A percentile compares a stretch with the other conserved stretches of the same genome.
phyloP scores from a whole-genome alignment of 2,888 invertebrate genomes.

The Euzetes globulus region DNA sequence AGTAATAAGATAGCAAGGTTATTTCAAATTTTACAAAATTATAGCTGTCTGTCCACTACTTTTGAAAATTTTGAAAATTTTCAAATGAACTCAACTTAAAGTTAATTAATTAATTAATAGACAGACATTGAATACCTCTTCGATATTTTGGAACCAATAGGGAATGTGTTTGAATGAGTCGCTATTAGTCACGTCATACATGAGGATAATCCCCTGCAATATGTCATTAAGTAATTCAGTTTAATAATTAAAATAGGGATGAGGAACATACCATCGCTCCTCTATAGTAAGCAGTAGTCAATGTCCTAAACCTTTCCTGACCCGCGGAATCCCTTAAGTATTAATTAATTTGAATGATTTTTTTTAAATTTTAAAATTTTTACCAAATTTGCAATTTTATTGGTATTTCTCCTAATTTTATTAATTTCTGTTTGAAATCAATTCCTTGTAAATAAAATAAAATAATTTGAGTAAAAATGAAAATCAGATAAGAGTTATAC shows the following conservation, averaged over 20 bases:
- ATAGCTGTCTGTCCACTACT: too few species aligned
- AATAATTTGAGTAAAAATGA: not conserved
- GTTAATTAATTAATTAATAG: not conserved
- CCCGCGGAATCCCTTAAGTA: slow-evolving; percentile 74
- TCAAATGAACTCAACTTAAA: too few species aligned
- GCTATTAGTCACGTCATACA: slow-evolving; percentile 82
- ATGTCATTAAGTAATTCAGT: slow-evolving; percentile 9
- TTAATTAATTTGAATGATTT: not conserved
- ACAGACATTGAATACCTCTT: slow-evolving; percentile 59
- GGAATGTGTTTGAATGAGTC: slow-evolving; percentile 83
- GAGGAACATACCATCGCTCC: slow-evolving; percentile 59
- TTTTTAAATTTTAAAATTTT: slow-evolving; percentile 43
- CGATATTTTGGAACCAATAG: slow-evolving; percentile 82
- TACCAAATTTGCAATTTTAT: slow-evolving; percentile 68
- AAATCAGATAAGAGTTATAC: slow-evolving; percentile 49
- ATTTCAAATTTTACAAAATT: too few species aligned
- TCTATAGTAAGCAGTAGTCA: slow-evolving; percentile 79
- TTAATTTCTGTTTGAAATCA: slow-evolving; percentile 82
- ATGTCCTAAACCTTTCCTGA: slow-evolving; percentile 64
- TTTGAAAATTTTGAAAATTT: too few species aligned
- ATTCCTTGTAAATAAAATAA: slow-evolving; percentile 57
- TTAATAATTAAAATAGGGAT: not conserved
- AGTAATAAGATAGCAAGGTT: too few species aligned
- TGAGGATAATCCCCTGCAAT: slow-evolving; percentile 67
- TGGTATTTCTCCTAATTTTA: slow-evolving; percentile 74